Base-by-base conservation (phyloP, 1,140 invertebrate species). In the Drosophila bocqueti region DNA sequence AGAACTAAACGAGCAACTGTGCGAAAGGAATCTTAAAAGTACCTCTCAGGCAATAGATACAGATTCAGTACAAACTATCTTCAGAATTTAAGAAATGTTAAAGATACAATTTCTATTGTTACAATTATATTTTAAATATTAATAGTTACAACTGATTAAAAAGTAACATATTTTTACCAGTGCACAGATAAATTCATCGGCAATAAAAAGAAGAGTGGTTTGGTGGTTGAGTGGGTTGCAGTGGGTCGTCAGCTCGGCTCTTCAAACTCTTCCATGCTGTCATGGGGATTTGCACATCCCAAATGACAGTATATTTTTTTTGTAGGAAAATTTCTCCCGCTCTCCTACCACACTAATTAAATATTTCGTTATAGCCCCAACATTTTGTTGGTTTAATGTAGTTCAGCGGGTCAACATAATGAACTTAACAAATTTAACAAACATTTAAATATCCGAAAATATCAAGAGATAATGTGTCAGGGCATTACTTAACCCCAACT, bases 381-480 rank as follows among this genome's bases (percentile, higher is more conserved):
- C 29, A 38, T 43, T 59, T 69, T 38, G 26, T 74, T 47, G 42
- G 42, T 40, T 59, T 66, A 59, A 66, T 76, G 46, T 40, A 46
- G 74, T 66, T 76, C 74, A 66, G 15, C 21, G 52, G 74, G 74
- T 76, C 72, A 76, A 42, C n/a, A 49, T 38, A 75, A 59, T 66
- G 62, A 58, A 54, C 34, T 69, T 55, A 4, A 16, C 13, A 38
- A 38, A 55, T 40, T 72, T 36, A 47, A 66, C 52, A 24, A 65
- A 57, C 21, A 67, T 47, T 54, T 52, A 15, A 21, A 36, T 34
- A 13, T 36, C 46, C 66, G 16, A 52, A 73, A 54, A 45, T 21
- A 54, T 8, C 2, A 61, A 36, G 36, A 68, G 36, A 15, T 50
- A 36, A 50, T 43, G 11, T 34, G 45, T 26, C 16, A 54, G 10